Conservation (phyloP, 64 coral and sea anemone genomes). For the Pocillopora damicornis region DNA sequence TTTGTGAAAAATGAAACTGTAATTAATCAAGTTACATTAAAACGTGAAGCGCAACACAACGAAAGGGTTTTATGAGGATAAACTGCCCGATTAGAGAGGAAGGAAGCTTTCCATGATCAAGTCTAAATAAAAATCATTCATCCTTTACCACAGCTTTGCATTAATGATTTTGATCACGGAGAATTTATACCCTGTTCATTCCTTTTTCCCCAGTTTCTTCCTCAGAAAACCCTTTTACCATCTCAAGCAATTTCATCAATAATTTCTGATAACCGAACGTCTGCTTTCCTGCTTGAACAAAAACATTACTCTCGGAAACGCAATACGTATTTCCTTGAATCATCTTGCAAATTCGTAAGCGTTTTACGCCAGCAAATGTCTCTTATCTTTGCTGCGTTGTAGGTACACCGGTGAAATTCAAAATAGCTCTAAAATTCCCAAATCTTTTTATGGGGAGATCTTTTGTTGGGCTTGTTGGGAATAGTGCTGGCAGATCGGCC, state of each 20-base stretch:
- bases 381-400: background rate
- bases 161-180: background rate
- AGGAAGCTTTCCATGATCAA: background rate
- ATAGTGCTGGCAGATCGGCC: slow-evolving; percentile 43
- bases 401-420: background rate
- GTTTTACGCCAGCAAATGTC: slow-evolving; percentile 1
- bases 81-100: background rate
- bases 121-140: background rate
- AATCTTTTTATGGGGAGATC: slow-evolving; percentile 20
- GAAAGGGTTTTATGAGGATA: background rate
- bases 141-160: background rate
- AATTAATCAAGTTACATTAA: background rate
- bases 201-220: background rate
- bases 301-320: background rate
- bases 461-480: slow-evolving; percentile 26
- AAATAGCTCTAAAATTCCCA: slow-evolving; percentile 42
- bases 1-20: background rate
- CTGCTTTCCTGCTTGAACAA: background rate
- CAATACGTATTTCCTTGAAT: background rate
- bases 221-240: background rate
- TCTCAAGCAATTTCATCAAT: background rate
- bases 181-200: background rate
- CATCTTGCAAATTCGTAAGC: background rate
- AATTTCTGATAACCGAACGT: background rate
- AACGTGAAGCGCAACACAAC: no score